A percentile compares a stretch with the other conserved stretches of the same genome.
Conservation (phyloP, 1,140 invertebrate species). For the Protaetia brevitarsis region DNA sequence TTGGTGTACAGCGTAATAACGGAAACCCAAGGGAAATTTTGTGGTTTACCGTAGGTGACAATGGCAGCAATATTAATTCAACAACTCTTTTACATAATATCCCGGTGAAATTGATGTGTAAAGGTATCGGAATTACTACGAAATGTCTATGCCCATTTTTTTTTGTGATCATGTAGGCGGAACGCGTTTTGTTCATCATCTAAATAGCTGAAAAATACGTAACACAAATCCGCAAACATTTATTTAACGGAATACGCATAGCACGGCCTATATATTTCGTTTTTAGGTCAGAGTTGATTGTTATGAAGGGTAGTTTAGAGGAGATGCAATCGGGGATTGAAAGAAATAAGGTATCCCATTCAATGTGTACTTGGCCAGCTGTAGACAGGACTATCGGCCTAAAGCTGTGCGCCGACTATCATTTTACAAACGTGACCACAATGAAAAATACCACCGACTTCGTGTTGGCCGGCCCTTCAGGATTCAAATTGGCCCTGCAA, state of each 20-base stretch:
- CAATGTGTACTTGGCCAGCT: slow-evolving; percentile 70
- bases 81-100: too few species aligned
- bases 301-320: slow-evolving; percentile 54
- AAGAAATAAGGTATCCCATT: slow-evolving; percentile 55
- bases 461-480: slow-evolving; percentile 75
- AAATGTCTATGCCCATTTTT: neutral
- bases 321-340: slow-evolving; percentile 55
- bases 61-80: too few species aligned
- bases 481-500: slow-evolving; percentile 70
- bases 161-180: neutral
- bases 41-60: too few species aligned
- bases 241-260: neutral
- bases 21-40: too few species aligned
- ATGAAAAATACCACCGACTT: slow-evolving; percentile 66
- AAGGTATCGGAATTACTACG: too few species aligned
- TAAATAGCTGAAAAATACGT: neutral
- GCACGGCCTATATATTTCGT: neutral
- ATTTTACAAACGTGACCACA: slow-evolving; percentile 68
- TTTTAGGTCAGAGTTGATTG: slow-evolving; percentile 63
- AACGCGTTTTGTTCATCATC: neutral
- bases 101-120: too few species aligned
- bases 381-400: slow-evolving; percentile 75
- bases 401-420: slow-evolving; percentile 76
- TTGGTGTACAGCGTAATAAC: too few species aligned
- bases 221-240: neutral